Conservation (phyloP, 2,888 invertebrate genomes). For the Drosophila nr. perissopoda region DNA sequence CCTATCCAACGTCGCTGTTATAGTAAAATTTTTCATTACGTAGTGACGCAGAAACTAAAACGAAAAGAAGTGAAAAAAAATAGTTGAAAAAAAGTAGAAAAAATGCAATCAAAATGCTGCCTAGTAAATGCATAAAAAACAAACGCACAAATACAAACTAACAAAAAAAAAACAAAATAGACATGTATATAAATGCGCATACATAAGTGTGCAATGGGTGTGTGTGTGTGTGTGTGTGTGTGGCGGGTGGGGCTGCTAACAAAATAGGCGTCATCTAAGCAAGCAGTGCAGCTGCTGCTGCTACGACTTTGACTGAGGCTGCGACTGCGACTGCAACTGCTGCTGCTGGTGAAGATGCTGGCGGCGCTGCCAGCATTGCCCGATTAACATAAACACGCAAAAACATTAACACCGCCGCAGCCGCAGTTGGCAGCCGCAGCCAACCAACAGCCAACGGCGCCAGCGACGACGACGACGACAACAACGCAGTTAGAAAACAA, state of each 20-base stretch:
- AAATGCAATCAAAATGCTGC: conserved; percentile 77
- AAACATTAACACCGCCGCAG: conserved; percentile 79
- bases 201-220: conserved; percentile 20
- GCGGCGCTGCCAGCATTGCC: conserved; percentile 54
- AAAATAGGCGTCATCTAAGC: conserved; percentile 81
- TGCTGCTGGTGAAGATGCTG: conserved; percentile 18
- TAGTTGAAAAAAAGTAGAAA: conserved; percentile 43
- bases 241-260: conserved; percentile 43
- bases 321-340: conserved; percentile 15
- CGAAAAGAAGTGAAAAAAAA: conserved; percentile 14
- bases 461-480: conserved; percentile 62
- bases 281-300: conserved; percentile 45
- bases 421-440: conserved; percentile 59
- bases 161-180: conserved; percentile 12
- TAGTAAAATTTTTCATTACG: conserved; percentile 59
- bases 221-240: conserved; percentile 26
- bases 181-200: conserved; percentile 20
- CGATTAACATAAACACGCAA: conserved; percentile 84
- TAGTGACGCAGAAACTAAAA: conserved; percentile 56
- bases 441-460: conserved; percentile 70
- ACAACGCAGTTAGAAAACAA: conserved; percentile 81
- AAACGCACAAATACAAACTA: conserved; percentile 59
- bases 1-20: conserved; percentile 26
- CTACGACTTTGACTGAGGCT: conserved; percentile 1
- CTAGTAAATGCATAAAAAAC: conserved; percentile 76